A percentile compares a stretch with the other conserved stretches of the same genome.
phyloP scores from a whole-genome alignment of 2,797 vertebrate genomes.

The Limnodromus scolopaceus region DNA sequence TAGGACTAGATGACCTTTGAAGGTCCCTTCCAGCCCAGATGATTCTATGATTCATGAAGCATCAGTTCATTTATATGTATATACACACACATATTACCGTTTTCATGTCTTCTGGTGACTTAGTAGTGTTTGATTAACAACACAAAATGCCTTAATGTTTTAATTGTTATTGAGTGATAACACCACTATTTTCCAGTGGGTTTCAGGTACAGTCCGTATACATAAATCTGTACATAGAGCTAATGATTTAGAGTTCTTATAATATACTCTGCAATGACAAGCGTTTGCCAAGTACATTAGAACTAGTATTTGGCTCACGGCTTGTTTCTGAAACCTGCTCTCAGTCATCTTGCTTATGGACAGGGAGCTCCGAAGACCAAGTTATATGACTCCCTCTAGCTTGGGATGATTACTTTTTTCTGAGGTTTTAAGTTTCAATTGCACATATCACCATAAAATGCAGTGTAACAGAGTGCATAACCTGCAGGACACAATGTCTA shows the following conservation, averaged over 20 bases:
- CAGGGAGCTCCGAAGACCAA: neutral
- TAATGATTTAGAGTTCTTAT: neutral
- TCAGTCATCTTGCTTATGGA: neutral
- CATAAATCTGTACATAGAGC: neutral
- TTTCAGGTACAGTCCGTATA: neutral
- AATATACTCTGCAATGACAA: neutral
- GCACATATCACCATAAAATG: rapidly evolving
- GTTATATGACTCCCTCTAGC: neutral
- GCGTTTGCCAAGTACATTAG: neutral
- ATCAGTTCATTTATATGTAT: rapidly evolving
- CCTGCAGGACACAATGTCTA: neutral
- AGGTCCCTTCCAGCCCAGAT: no score
- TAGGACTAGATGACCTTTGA: no score
- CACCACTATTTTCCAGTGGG: neutral
- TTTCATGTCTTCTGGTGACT: neutral
- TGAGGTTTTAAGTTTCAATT: neutral
- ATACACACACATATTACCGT: rapidly evolving
- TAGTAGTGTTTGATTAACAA: neutral
- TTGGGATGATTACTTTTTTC: neutral
- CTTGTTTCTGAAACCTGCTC: neutral
- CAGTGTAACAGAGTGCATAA: rapidly evolving
- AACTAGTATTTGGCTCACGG: neutral
- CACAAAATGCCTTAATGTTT: neutral
- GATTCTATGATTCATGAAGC: no score
- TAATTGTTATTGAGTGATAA: neutral